Percentiles rank a stretch among this genome's conserved stretches.
These are phyloP conservation scores for Hippopotamyrus pictus DNA, from an alignment of 2,797 vertebrate genomes.

Conservation along the genomic window DNA sequence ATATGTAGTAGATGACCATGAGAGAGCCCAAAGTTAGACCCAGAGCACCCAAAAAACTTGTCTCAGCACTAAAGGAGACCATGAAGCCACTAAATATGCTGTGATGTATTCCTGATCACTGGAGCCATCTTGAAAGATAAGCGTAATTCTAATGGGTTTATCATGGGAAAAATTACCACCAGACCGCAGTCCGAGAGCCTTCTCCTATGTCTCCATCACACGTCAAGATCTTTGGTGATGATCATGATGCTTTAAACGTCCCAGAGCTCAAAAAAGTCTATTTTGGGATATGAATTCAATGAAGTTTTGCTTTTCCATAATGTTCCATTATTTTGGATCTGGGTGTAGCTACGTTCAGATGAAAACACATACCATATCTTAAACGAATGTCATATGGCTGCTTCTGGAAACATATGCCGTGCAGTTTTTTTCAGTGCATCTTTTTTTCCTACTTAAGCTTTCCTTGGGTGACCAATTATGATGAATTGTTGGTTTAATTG, in stretches of 20 bases:
- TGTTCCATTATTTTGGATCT: background rate
- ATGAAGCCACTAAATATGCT: background rate
- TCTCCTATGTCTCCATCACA: background rate
- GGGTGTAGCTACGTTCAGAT: background rate
- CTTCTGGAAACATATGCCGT: background rate
- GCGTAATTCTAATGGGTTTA: conserved; percentile 37
- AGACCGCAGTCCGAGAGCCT: conserved; percentile 29
- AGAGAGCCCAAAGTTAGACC: conserved; percentile 33
- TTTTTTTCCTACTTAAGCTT: background rate
- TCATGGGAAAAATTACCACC: conserved; percentile 45
- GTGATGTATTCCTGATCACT: conserved; percentile 41
- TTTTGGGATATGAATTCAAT: background rate
- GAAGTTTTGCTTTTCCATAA: background rate
- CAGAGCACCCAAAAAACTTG: background rate
- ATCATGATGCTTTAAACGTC: background rate
- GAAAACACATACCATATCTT: background rate
- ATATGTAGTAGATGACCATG: conserved; percentile 16
- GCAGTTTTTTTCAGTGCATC: background rate
- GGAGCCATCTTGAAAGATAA: conserved; percentile 45
- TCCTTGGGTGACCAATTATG: background rate
- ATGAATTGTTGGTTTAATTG: conserved; percentile 10
- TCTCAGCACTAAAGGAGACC: background rate
- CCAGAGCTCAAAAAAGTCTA: background rate
- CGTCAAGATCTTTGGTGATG: background rate
- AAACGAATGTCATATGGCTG: background rate